A percentile compares a stretch with the other conserved stretches of the same genome.
phyloP scores from a whole-genome alignment of 2,888 invertebrate genomes.

The Caenorhabditis doughertyi region DNA sequence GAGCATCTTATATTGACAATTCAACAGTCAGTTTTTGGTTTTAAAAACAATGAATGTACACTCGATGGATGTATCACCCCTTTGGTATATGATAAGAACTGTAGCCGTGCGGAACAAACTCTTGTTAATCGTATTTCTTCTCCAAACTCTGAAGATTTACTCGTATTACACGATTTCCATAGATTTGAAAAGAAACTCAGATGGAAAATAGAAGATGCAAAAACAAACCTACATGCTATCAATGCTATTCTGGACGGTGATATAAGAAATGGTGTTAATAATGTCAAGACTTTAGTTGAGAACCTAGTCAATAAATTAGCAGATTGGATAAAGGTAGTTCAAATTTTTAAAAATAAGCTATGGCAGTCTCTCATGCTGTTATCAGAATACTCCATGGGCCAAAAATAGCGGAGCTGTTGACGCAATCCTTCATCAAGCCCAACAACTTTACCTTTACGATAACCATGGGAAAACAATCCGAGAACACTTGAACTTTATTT shows the following conservation, averaged over 20 bases:
- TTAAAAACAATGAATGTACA: neutral
- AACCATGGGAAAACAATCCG: constrained; percentile 2
- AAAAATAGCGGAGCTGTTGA: constrained; percentile 1
- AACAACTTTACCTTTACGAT: constrained; percentile 4
- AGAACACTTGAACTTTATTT: neutral
- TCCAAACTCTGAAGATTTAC: too few species aligned
- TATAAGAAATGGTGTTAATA: neutral
- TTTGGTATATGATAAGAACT: neutral
- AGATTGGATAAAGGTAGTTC: neutral
- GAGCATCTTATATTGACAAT: neutral
- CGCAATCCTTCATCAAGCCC: neutral
- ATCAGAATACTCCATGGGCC: constrained; percentile 22
- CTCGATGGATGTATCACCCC: neutral
- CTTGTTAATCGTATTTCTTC: too few species aligned
- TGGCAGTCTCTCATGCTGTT: too few species aligned
- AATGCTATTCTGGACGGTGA: constrained; percentile 10
- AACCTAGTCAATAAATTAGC: neutral
- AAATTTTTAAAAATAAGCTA: neutral
- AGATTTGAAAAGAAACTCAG: too few species aligned
- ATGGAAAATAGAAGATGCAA: neutral
- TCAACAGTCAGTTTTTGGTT: neutral
- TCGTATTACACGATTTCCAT: too few species aligned
- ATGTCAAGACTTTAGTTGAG: neutral
- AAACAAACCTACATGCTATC: neutral
- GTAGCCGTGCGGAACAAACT: neutral